Conservation (phyloP, 1,140 invertebrate species). For the Steinernema khuongi region DNA sequence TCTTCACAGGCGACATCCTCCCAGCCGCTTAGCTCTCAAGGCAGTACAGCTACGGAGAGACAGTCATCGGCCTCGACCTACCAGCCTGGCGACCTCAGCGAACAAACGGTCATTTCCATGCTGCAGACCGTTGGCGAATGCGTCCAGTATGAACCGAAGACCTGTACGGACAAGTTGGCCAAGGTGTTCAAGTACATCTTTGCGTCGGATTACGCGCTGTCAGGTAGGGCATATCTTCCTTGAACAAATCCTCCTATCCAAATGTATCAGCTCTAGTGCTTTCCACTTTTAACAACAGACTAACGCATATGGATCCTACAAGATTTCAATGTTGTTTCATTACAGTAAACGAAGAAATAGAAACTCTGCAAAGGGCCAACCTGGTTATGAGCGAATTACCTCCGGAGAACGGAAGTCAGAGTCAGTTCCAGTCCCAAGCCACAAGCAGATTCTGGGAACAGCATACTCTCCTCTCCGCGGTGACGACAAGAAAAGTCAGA, state of each 20-base stretch:
- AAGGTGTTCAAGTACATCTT: slow-evolving; percentile 13
- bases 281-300: no score
- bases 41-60: no score
- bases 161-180: background rate
- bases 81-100: background rate
- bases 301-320: no score
- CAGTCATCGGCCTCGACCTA: background rate
- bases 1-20: background rate
- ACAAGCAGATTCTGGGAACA: background rate
- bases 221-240: no score
- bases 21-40: no score
- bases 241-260: no score
- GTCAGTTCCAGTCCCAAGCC: background rate
- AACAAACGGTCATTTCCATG: background rate
- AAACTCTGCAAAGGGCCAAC: no score
- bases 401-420: no score
- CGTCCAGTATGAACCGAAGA: slow-evolving; percentile 3
- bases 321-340: no score
- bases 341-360: no score
- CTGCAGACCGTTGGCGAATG: background rate
- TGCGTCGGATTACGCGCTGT: background rate
- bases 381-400: no score
- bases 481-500: background rate
- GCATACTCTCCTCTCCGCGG: background rate
- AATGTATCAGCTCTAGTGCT: no score